phyloP scores from a whole-genome alignment of 2,888 invertebrate genomes.

The Hypselothyrea guttata region DNA sequence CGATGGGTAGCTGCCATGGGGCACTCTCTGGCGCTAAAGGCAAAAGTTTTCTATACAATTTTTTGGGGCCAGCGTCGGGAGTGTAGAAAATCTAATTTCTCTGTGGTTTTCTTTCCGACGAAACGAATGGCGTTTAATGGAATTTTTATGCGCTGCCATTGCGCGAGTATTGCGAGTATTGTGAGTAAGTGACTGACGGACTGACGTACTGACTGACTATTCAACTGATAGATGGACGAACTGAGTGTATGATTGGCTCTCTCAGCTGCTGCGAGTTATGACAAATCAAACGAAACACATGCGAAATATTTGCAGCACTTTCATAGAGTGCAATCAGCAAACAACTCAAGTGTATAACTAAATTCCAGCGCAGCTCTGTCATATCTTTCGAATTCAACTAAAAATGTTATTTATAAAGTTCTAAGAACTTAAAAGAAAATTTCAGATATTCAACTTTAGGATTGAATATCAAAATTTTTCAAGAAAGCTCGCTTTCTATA shows the following conservation, averaged over 20 bases:
- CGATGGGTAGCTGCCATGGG: constrained; percentile 17
- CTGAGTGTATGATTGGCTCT: constrained; percentile 1
- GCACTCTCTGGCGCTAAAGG: constrained; percentile 11
- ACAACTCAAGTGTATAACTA: constrained; percentile 15
- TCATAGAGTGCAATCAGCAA: not conserved
- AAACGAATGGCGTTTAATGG: constrained; percentile 48
- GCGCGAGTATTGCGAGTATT: constrained; percentile 32
- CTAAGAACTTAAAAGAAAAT: too few species aligned
- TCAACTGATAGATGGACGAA: constrained; percentile 9
- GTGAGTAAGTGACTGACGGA: constrained; percentile 15
- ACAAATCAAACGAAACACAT: constrained; percentile 1
- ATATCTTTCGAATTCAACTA: not conserved
- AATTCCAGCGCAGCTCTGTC: not conserved
- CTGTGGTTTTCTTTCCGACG: constrained; percentile 48
- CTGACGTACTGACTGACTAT: not conserved
- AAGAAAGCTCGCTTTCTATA: too few species aligned
- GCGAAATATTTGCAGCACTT: constrained; percentile 9
- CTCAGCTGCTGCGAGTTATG: constrained; percentile 19
- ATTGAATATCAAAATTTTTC: too few species aligned
- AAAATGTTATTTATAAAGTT: not conserved
- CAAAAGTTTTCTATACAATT: constrained; percentile 29
- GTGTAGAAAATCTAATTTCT: constrained; percentile 55
- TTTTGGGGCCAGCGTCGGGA: not conserved
- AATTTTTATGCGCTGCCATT: constrained; percentile 49
- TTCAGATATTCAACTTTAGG: too few species aligned